Evolutionary conservation across 2,888 invertebrate genomes (phyloP).

Genomic region (Polyommatus iphigenia): DNA sequence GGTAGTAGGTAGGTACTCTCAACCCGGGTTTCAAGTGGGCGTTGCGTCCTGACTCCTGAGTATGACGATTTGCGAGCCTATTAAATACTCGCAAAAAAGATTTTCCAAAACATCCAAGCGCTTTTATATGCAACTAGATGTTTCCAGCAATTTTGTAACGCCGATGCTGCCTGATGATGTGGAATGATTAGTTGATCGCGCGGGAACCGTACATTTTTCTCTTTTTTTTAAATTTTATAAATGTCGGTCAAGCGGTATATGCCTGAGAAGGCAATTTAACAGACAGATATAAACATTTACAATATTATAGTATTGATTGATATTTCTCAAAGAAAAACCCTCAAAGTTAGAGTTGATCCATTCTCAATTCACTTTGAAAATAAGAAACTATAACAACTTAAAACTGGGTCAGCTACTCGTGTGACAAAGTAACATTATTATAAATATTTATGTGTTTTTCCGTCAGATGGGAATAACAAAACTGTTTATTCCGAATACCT

Average conservation of each 20-base stretch:
- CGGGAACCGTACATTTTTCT: background rate
- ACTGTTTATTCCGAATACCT: slow-evolving; percentile 48
- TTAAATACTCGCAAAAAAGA: no score
- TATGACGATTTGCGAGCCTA: no score
- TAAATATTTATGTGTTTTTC: slow-evolving; percentile 3
- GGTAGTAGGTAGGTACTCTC: no score
- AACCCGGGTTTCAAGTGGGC: no score
- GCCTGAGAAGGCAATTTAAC: background rate
- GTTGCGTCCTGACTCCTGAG: no score
- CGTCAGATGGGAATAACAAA: slow-evolving; percentile 63
- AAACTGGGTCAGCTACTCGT: background rate
- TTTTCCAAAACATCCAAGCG: no score
- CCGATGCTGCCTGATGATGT: background rate
- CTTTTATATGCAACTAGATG: background rate
- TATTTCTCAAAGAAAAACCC: background rate
- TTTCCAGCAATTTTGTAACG: background rate
- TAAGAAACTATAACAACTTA: background rate
- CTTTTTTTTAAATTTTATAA: no score
- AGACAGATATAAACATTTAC: background rate
- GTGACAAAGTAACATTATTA: background rate
- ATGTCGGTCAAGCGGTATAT: background rate
- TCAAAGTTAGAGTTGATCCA: background rate
- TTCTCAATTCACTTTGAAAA: background rate
- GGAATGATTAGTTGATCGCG: background rate
- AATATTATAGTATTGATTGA: background rate